These are phyloP conservation scores for Caenorhabditis imperialis DNA, from an alignment of 2,888 invertebrate species.

Conservation along the genomic window DNA sequence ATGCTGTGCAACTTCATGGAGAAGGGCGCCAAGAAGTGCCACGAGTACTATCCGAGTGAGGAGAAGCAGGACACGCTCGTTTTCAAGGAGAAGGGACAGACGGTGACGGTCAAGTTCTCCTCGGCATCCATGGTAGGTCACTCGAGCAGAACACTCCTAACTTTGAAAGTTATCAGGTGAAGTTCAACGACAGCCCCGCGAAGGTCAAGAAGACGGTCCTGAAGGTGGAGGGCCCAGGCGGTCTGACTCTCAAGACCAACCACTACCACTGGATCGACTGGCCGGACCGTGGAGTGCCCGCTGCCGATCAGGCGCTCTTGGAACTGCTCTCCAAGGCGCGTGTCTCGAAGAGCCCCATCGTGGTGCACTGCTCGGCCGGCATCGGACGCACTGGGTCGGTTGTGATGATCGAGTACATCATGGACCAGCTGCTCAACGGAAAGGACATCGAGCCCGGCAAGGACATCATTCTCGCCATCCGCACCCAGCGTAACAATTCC, in stretches of 20 bases:
- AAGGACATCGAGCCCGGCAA: constrained; percentile 49
- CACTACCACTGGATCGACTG: constrained; percentile 66
- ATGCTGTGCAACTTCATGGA: constrained; percentile 63
- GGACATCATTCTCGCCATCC: constrained; percentile 56
- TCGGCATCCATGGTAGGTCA: constrained; percentile 7
- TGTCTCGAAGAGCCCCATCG: constrained; percentile 49
- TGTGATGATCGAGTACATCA: constrained; percentile 61
- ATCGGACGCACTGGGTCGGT: constrained; percentile 63
- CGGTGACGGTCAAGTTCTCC: constrained; percentile 40
- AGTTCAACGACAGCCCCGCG: constrained; percentile 11
- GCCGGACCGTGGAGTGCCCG: constrained; percentile 62
- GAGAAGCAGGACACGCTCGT: constrained; percentile 32
- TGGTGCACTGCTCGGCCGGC: constrained; percentile 64
- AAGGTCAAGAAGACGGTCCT: constrained; percentile 42
- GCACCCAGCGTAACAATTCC: constrained; percentile 58
- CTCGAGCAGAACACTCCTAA: neutral
- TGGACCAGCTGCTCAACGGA: constrained; percentile 50
- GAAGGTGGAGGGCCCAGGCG: constrained; percentile 20
- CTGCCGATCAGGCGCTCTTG: constrained; percentile 52
- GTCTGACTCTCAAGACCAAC: constrained; percentile 17
- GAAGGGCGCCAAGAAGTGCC: constrained; percentile 57
- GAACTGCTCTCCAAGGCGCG: constrained; percentile 46
- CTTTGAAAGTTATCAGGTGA: constrained; percentile 24
- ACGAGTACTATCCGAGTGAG: constrained; percentile 54
- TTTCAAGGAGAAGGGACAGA: constrained; percentile 42